Conservation (phyloP, 1,140 invertebrate genomes). For the Drosophila novamexicana region DNA sequence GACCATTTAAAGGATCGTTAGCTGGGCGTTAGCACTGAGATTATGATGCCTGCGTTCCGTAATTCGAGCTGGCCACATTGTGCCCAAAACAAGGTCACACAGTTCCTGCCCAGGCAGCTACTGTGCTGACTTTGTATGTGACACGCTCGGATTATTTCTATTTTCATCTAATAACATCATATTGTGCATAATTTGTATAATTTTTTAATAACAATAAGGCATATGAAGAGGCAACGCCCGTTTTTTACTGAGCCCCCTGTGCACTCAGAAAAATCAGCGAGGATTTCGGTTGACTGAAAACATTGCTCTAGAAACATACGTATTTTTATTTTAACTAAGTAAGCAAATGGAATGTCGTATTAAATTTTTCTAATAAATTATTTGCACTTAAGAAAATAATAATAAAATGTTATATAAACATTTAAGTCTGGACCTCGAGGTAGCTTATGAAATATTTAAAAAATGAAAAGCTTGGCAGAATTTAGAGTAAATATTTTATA, state of each 20-base stretch:
- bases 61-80: conserved; percentile 60
- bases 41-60: conserved; percentile 35
- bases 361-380: too few relatives aligned
- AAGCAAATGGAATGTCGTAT: too few relatives aligned
- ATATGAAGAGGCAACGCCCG: conserved; percentile 42
- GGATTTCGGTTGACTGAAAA: neutral
- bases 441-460: too few relatives aligned
- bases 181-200: conserved; percentile 57
- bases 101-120: conserved; percentile 7
- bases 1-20: conserved; percentile 58
- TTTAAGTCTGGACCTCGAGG: too few relatives aligned
- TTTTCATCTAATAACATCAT: conserved; percentile 56
- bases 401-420: too few relatives aligned
- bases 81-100: conserved; percentile 32
- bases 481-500: too few relatives aligned
- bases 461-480: too few relatives aligned
- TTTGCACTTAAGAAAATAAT: too few relatives aligned
- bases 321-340: too few relatives aligned
- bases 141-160: conserved; percentile 44
- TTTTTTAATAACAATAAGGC: conserved; percentile 57
- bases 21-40: conserved; percentile 38
- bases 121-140: conserved; percentile 58
- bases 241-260: neutral
- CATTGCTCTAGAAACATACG: neutral
- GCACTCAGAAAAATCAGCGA: conserved; percentile 4